These are phyloP conservation scores for Eucidaris tribuloides DNA, from an alignment of 35 echinoderm and acorn worm species.

Conservation along the genomic window DNA sequence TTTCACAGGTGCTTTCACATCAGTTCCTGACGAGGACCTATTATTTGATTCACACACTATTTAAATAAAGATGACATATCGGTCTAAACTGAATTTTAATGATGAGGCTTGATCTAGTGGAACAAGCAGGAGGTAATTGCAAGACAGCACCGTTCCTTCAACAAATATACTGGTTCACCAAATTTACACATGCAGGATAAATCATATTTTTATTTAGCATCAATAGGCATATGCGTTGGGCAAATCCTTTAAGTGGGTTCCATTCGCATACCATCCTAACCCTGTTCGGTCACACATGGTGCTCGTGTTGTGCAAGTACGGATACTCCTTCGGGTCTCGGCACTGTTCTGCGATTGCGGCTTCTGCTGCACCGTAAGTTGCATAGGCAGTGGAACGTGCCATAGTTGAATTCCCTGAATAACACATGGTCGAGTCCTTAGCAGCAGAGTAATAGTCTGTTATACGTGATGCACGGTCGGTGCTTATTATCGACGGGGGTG, in stretches of 20 bases:
- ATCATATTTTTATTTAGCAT: no score
- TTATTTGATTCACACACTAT: no score
- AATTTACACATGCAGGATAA: no score
- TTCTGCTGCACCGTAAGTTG: conserved; percentile 13
- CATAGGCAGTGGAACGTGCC: conserved; percentile 26
- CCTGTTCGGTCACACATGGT: conserved; percentile 60
- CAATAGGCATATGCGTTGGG: conserved; percentile 60
- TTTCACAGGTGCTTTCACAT: no score
- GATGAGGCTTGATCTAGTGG: no score
- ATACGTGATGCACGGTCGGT: conserved; percentile 12
- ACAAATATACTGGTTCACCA: no score
- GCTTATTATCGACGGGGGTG: conserved; percentile 7
- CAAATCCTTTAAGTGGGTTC: conserved; percentile 43
- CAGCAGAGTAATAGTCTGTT: conserved; percentile 26
- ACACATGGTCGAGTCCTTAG: conserved; percentile 42
- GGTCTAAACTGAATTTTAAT: no score
- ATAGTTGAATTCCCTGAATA: conserved; percentile 46
- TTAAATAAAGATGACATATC: no score
- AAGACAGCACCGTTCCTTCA: no score
- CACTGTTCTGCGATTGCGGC: conserved; percentile 35
- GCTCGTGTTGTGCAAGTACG: conserved; percentile 50
- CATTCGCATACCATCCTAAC: conserved; percentile 55
- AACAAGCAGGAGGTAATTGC: no score
- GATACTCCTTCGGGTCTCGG: conserved; percentile 39
- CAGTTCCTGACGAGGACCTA: no score